Evolutionary conservation across 2,113 vertebrate genomes (phyloP), one percentile per base, ranked within the genome.

Genomic region (Lagenorhynchus albirostris): DNA sequence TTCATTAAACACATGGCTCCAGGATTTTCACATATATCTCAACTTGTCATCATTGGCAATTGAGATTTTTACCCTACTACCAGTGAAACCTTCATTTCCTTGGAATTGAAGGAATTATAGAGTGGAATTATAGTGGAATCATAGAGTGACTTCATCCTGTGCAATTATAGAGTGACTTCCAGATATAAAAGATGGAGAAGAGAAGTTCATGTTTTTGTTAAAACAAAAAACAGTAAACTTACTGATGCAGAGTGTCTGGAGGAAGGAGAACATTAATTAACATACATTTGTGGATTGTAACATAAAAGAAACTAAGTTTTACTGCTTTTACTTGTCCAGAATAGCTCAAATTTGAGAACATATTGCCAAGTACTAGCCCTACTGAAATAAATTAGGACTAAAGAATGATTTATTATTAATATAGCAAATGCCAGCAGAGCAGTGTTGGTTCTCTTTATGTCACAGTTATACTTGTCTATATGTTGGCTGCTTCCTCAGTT

Each of bases 151-250:
- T n/a, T 94, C 36, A 36, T 62, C 62, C 21, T 55, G 67, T 55
- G 23, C 29, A 53, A 58, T 77, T 85, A 47, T 6, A 71, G 60
- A 41, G 53, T 55, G 29, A 91, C 3, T 85, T 62, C 8, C 20
- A 70, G 31, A 38, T n/a, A 91, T 33, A 47, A 33, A 31, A 13
- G 2, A 71, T 8, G 55, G 17, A 53, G 44, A 76, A 76, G 15
- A 38, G 73, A 91, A 33, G 23, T 31, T 80, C 20, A 63, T 91
- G 85, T 96, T 91, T 91, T 77, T 70, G 17, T 89, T 92, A 89
- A 70, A 86, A 84, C 7, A 62, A 93, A 89, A 71, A 53, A 38
- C 31, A 93, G 20, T 74, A 91, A 76, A 91, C 79, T 73, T 90
- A 85, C 20, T 71, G 26, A 84, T 70, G 94, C 41, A 73, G 87